These are phyloP conservation scores for Spheniscus mendiculus DNA, from an alignment of 2,113 vertebrate species.

Conservation along the genomic window DNA sequence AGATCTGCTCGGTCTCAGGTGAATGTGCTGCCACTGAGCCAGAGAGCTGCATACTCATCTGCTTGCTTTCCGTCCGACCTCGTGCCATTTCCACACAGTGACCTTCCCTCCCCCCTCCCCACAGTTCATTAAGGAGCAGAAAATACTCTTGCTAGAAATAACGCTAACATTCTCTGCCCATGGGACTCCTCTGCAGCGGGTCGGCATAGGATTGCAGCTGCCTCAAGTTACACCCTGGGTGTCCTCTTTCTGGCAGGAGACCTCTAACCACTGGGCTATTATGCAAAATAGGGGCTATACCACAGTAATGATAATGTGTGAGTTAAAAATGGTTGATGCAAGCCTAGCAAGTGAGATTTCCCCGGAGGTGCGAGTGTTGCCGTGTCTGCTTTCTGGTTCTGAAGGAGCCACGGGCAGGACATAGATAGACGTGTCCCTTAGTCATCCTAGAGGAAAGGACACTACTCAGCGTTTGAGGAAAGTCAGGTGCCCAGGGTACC, in stretches of 20 bases:
- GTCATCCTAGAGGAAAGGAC: background rate
- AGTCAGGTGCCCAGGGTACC: background rate
- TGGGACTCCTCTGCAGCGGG: background rate
- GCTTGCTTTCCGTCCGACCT: accelerated
- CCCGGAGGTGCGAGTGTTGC: background rate
- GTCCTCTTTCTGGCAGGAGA: background rate
- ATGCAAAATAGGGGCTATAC: background rate
- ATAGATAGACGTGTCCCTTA: background rate
- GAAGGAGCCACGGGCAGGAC: background rate
- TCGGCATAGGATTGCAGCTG: background rate
- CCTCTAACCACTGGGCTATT: background rate
- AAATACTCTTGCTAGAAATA: background rate
- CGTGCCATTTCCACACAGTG: background rate
- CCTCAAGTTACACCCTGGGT: background rate
- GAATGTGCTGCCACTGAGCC: accelerated
- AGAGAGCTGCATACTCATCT: accelerated
- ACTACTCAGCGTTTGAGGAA: background rate
- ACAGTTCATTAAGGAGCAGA: background rate
- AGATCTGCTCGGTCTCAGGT: background rate
- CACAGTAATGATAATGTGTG: background rate
- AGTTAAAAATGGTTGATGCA: background rate
- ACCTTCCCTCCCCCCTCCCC: background rate
- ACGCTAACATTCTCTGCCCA: background rate
- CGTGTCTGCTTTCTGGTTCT: background rate
- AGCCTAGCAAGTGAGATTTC: background rate